Conservation (phyloP, 1,140 invertebrate genomes). For the Pseudomyrmex gracilis region DNA sequence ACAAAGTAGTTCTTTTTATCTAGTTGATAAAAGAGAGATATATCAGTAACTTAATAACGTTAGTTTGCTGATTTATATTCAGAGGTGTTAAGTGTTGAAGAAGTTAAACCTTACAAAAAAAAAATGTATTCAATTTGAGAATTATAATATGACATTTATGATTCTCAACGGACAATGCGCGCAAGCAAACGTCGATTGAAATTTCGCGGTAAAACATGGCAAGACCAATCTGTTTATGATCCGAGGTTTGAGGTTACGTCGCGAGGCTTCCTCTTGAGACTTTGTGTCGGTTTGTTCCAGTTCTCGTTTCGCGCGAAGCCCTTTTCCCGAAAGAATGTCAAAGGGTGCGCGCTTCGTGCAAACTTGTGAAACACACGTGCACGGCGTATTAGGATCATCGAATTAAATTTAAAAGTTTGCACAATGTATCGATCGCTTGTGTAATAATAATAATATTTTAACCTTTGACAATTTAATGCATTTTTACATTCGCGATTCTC, state of each 20-base stretch:
- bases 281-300: constrained; percentile 36
- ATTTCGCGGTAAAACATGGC: constrained; percentile 73
- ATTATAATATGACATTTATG: too few relatives aligned
- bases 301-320: neutral
- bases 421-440: neutral
- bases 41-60: too few relatives aligned
- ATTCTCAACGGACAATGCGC: neutral
- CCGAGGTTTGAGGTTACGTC: constrained; percentile 72
- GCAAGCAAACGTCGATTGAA: constrained; percentile 58
- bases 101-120: neutral
- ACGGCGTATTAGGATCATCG: neutral
- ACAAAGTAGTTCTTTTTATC: too few relatives aligned
- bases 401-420: neutral
- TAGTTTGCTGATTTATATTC: too few relatives aligned
- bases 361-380: neutral
- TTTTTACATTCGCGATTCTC: constrained; percentile 34
- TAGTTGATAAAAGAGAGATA: too few relatives aligned
- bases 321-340: neutral
- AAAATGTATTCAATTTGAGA: neutral
- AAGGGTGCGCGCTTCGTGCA: neutral
- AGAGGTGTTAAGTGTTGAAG: too few relatives aligned
- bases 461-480: constrained; percentile 21
- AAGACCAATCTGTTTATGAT: constrained; percentile 69
- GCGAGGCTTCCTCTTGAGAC: constrained; percentile 47
- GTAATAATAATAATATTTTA: constrained; percentile 5